A percentile compares a stretch with the other conserved stretches of the same genome.
Conservation (phyloP, 2,113 vertebrate species). For the Labeo catla region DNA sequence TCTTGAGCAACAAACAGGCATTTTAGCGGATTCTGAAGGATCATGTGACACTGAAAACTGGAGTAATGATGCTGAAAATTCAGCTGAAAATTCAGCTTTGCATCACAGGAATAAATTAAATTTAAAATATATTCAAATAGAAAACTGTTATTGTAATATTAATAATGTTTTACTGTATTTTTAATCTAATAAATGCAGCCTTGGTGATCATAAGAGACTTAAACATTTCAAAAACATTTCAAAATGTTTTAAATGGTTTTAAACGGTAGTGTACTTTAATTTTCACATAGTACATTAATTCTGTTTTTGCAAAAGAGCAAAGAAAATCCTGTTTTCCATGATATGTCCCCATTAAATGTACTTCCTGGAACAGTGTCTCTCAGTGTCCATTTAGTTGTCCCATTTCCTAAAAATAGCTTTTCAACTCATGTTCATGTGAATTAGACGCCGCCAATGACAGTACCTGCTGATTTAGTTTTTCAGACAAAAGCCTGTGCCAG, state of each 20-base stretch:
- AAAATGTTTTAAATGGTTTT: not conserved
- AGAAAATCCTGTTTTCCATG: not conserved
- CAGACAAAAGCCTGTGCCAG: constrained; percentile 11
- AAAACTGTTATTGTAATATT: not conserved
- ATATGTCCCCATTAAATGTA: constrained; percentile 13
- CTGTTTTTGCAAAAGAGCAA: not conserved
- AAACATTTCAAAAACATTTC: not conserved
- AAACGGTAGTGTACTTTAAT: not conserved
- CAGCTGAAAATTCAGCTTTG: no score
- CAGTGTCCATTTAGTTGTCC: constrained; percentile 15
- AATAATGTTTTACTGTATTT: not conserved
- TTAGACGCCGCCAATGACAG: constrained; percentile 11
- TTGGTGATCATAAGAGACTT: not conserved
- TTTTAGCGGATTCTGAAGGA: no score
- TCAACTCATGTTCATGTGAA: constrained; percentile 37
- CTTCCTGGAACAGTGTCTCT: constrained; percentile 5
- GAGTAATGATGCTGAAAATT: no score
- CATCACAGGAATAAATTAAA: no score
- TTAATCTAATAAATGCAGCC: not conserved
- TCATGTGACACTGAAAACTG: no score
- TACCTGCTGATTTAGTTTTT: constrained; percentile 24
- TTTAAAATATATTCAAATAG: not conserved
- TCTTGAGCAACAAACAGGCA: no score
- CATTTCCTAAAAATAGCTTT: constrained; percentile 32
- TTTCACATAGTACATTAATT: not conserved